phyloP scores from a whole-genome alignment of 2,113 vertebrate genomes.

The Plectropomus leopardus region DNA sequence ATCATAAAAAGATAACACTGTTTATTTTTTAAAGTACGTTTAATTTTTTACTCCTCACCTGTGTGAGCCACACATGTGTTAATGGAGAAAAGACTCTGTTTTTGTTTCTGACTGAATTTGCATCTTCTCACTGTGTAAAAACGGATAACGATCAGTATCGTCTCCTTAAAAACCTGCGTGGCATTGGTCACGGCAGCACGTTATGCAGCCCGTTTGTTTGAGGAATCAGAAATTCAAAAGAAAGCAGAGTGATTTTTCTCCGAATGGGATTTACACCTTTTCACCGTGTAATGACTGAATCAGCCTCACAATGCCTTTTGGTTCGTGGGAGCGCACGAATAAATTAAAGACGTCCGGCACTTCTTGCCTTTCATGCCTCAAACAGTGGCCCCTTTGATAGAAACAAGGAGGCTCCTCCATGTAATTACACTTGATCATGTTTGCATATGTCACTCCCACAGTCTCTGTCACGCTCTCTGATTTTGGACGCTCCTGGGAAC shows the following conservation, averaged over 20 bases:
- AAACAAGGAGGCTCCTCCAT: conserved; percentile 78
- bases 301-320: conserved; percentile 62
- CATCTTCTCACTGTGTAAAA: conserved; percentile 6
- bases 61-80: neutral
- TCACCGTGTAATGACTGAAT: conserved; percentile 65
- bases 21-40: neutral
- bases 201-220: conserved; percentile 39
- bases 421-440: conserved; percentile 83
- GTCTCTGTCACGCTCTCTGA: conserved; percentile 65
- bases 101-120: conserved; percentile 22
- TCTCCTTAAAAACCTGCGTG: conserved; percentile 29
- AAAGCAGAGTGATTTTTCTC: conserved; percentile 36
- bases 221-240: conserved; percentile 51
- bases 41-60: neutral
- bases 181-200: conserved; percentile 27
- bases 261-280: conserved; percentile 70
- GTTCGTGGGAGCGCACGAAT: conserved; percentile 68
- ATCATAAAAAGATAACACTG: neutral
- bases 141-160: conserved; percentile 24
- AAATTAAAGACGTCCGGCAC: conserved; percentile 66
- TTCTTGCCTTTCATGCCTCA: conserved; percentile 61
- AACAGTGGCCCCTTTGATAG: conserved; percentile 71
- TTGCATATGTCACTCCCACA: conserved; percentile 81
- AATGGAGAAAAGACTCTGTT: neutral
- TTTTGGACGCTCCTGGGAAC: conserved; percentile 71